phyloP scores from a whole-genome alignment of 2,888 invertebrate genomes.

The Epinotia bilunana region DNA sequence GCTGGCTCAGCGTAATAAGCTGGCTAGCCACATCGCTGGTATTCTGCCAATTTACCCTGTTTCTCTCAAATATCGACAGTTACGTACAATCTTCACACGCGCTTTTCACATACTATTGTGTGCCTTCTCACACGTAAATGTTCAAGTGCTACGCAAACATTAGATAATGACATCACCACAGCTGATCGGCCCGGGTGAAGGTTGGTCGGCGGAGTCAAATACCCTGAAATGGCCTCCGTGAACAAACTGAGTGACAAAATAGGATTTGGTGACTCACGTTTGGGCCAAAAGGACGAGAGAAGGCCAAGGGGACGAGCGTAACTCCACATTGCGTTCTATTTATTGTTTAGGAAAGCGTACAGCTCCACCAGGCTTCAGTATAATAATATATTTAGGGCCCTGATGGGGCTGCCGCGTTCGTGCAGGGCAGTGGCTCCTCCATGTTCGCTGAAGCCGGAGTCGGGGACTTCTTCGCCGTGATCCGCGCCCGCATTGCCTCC shows the following conservation, averaged over 20 bases:
- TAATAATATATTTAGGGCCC: no score
- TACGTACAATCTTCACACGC: neutral
- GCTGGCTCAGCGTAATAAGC: no score
- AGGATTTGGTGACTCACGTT: conserved; percentile 39
- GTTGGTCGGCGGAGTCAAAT: conserved; percentile 70
- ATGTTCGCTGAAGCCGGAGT: no score
- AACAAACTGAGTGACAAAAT: conserved; percentile 45
- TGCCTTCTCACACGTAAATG: conserved; percentile 18
- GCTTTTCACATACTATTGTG: neutral
- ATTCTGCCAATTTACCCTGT: no score
- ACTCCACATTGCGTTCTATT: neutral
- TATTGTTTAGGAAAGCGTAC: no score
- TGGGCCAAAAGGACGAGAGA: neutral
- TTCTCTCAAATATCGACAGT: neutral
- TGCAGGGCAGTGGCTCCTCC: no score
- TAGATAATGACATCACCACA: conserved; percentile 77
- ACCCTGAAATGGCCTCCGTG: conserved; percentile 62
- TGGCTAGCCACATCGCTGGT: no score
- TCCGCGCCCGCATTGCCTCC: no score
- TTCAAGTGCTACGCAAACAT: conserved; percentile 61
- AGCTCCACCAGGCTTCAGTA: no score
- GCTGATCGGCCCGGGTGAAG: conserved; percentile 77
- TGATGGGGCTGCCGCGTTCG: no score
- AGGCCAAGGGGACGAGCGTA: neutral
- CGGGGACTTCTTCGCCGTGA: no score